Percentiles rank a stretch among this genome's conserved stretches.
Conservation (phyloP, 2,113 vertebrate species). For the Tricholaema leucomelas region DNA sequence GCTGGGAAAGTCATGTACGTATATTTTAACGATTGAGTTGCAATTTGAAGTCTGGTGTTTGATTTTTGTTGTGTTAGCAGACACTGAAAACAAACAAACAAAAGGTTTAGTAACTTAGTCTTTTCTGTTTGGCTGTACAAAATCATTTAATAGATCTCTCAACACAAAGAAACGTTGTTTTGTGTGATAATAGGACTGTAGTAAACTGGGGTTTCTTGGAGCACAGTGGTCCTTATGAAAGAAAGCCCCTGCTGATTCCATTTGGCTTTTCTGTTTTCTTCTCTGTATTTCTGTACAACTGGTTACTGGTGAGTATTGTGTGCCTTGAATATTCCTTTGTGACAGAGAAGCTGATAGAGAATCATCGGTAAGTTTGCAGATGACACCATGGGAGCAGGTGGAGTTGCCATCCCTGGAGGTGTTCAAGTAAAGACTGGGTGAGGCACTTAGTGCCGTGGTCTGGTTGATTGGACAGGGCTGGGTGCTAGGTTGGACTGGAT, state of each 20-base stretch:
- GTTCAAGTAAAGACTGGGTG: no score
- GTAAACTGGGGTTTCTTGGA: neutral
- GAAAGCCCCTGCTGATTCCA: neutral
- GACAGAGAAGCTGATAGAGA: neutral
- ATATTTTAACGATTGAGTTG: neutral
- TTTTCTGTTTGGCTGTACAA: neutral
- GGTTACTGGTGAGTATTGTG: neutral
- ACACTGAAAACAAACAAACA: neutral
- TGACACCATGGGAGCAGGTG: no score
- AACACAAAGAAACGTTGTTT: neutral
- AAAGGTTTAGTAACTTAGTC: neutral
- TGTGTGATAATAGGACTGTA: neutral
- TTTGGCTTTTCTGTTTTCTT: neutral
- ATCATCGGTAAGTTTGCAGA: no score
- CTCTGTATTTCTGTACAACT: neutral
- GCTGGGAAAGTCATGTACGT: constrained; percentile 74
- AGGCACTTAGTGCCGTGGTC: no score
- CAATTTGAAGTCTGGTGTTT: neutral
- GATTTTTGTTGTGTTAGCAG: neutral
- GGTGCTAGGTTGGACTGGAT: no score
- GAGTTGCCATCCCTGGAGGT: no score
- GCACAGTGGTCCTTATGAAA: neutral
- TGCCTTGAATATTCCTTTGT: neutral
- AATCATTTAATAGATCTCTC: neutral
- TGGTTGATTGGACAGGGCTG: no score